Evolutionary conservation across 2,113 vertebrate genomes (phyloP), one percentile per base, ranked within the genome.

Genomic region (Empidonax alnorum): DNA sequence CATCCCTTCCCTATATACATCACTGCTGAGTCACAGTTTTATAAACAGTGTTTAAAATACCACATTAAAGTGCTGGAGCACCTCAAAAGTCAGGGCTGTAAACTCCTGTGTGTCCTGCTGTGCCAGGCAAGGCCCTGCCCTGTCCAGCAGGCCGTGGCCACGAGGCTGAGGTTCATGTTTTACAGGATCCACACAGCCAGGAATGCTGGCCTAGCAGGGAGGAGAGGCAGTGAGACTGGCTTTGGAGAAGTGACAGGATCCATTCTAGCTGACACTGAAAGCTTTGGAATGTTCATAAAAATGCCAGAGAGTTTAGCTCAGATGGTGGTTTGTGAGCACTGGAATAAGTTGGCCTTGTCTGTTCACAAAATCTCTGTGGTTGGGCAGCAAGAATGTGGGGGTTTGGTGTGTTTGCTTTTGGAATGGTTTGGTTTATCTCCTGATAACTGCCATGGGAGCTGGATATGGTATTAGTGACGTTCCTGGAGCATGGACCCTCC

Each of bases 71-170:
- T 18, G 20, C 33, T 80, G 49, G n/a, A 23, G 65, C 15, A 66
- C 46, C n/a, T 33, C 27, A 39, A 18, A 44, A 68, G n/a, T 23
- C 35, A 21, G 7, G 20, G 65, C 35, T 59, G 3, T 5, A 42
- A 58, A 18, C 12, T 9, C 20, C 67, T 72, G 67, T 11, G 3
- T n/a, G 3, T 24, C 21, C 7, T 61, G 41, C 14, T 52, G 14
- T 81, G 62, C 50, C 63, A 47, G 30, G 22, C 12, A 10, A 15
- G 86, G 56, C 12, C 33, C 1, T 4, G 0, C 42, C 21, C 61
- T 56, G 2, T 3, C 0, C 49, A 15, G 1, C 35, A 3, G 31
- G 11, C 67, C 63, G 1, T 42, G 39, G 7, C 28, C 74, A 23
- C 62, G 41, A 14, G 2, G 27, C 81, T 24, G 39, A 12, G 31